Percentiles rank a stretch among this genome's conserved stretches.
phyloP scores from a whole-genome alignment of 2,797 vertebrate genomes.

The Naso thynnoides region DNA sequence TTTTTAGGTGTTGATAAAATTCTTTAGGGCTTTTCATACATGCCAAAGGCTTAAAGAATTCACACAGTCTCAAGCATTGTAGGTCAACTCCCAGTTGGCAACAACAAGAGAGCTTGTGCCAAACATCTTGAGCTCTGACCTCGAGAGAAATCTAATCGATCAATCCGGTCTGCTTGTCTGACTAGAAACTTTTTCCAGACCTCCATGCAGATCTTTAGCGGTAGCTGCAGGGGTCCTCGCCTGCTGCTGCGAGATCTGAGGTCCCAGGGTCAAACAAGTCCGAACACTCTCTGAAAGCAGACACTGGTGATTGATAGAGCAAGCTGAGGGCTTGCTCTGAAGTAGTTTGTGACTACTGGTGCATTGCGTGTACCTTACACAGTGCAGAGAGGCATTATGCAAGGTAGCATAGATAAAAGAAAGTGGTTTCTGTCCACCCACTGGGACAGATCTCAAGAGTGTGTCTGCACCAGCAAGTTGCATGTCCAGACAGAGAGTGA shows the following conservation, averaged over 20 bases:
- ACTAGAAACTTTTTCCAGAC: conserved; percentile 38
- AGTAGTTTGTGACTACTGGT: conserved; percentile 38
- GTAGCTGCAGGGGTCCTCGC: conserved; percentile 28
- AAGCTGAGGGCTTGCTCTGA: conserved; percentile 19
- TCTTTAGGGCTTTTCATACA: conserved; percentile 1
- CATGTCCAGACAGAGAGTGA: conserved; percentile 23
- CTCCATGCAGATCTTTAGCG: conserved; percentile 24
- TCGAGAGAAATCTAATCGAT: conserved; percentile 40
- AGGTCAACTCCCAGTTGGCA: conserved; percentile 55
- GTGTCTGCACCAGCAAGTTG: conserved; percentile 22
- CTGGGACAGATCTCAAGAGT: conserved; percentile 47
- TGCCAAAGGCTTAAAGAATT: conserved; percentile 32
- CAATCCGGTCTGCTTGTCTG: conserved; percentile 1
- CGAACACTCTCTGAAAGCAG: conserved; percentile 11
- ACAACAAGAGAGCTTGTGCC: conserved; percentile 30
- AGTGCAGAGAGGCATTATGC: conserved; percentile 69
- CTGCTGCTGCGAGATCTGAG: conserved; percentile 14
- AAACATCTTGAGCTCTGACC: conserved; percentile 63
- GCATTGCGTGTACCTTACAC: conserved; percentile 46
- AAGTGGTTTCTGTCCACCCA: conserved; percentile 73
- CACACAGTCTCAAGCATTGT: conserved; percentile 20
- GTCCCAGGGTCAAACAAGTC: conserved; percentile 39
- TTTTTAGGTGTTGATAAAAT: conserved; percentile 18
- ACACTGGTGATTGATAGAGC: not conserved
- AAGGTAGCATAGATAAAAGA: conserved; percentile 57